These are phyloP conservation scores for Acanthisitta chloris DNA, from an alignment of 2,113 vertebrate species.

Conservation along the genomic window DNA sequence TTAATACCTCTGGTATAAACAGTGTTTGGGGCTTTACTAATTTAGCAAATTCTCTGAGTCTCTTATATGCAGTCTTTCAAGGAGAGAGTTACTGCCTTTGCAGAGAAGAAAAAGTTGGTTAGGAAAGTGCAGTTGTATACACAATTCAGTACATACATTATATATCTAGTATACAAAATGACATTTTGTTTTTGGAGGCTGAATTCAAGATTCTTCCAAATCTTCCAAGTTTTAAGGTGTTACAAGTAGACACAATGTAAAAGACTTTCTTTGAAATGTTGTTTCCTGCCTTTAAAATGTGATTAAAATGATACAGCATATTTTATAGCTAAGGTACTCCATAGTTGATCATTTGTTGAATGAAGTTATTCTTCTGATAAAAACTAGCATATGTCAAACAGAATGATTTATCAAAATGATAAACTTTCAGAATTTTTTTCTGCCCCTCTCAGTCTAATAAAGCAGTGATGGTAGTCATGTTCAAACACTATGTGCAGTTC, in stretches of 20 bases:
- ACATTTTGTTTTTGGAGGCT: not conserved
- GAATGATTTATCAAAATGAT: not conserved
- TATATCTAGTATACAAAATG: not conserved
- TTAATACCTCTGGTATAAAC: not conserved
- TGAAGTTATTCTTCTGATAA: not conserved
- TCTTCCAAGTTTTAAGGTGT: not conserved
- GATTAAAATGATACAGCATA: not conserved
- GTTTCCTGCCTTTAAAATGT: not conserved
- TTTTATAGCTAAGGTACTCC: not conserved
- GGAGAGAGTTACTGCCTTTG: not conserved
- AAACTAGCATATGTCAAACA: not conserved
- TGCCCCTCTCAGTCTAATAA: not conserved
- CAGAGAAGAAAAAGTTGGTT: not conserved
- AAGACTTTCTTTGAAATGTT: not conserved
- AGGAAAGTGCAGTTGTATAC: not conserved
- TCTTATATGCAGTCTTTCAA: not conserved
- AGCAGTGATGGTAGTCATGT: not conserved
- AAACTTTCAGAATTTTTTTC: not conserved
- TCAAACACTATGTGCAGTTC: not conserved
- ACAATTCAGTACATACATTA: not conserved
- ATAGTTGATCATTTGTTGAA: not conserved
- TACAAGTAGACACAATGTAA: not conserved
- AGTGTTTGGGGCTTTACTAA: not conserved
- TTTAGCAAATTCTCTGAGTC: not conserved
- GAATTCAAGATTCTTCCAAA: not conserved